phyloP scores from a whole-genome alignment of 2,888 invertebrate species.

The Eupeodes luniger region DNA sequence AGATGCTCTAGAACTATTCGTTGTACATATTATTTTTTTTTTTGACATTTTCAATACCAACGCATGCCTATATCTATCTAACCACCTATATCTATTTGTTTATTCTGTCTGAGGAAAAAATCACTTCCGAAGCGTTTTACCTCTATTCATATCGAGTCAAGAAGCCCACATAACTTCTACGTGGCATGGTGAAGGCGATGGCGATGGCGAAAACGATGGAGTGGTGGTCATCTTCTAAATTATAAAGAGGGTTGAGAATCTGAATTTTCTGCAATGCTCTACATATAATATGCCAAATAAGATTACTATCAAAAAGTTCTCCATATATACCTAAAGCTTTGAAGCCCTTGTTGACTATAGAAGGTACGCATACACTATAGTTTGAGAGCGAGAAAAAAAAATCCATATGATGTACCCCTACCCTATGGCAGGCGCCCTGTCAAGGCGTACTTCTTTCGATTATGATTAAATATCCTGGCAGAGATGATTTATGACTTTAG shows the following conservation, averaged over 20 bases:
- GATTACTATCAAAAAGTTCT: slow-evolving; percentile 74
- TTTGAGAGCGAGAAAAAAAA: slow-evolving; percentile 14
- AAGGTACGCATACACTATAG: background rate
- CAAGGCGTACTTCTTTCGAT: slow-evolving; percentile 73
- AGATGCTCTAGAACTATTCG: slow-evolving; percentile 19
- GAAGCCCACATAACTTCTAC: slow-evolving; percentile 22
- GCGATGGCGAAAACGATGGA: too few species aligned
- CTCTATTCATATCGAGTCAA: background rate
- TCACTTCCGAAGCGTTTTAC: slow-evolving; percentile 35
- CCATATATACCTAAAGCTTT: slow-evolving; percentile 11
- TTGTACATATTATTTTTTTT: slow-evolving; percentile 10
- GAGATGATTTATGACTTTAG: slow-evolving; percentile 75
- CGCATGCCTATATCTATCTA: background rate
- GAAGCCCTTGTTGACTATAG: background rate
- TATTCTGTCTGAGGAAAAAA: slow-evolving; percentile 4
- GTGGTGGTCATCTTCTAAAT: slow-evolving; percentile 52
- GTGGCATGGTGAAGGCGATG: too few species aligned
- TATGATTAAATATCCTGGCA: slow-evolving; percentile 76
- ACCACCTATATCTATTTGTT: slow-evolving; percentile 1
- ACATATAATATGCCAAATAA: slow-evolving; percentile 57
- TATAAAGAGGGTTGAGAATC: slow-evolving; percentile 16
- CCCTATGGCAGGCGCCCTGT: slow-evolving; percentile 54
- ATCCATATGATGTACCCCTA: slow-evolving; percentile 50
- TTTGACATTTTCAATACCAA: slow-evolving; percentile 49
- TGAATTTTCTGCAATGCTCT: slow-evolving; percentile 22